phyloP scores from a whole-genome alignment of 2,113 vertebrate species.

The Gallinago jamesoni region DNA sequence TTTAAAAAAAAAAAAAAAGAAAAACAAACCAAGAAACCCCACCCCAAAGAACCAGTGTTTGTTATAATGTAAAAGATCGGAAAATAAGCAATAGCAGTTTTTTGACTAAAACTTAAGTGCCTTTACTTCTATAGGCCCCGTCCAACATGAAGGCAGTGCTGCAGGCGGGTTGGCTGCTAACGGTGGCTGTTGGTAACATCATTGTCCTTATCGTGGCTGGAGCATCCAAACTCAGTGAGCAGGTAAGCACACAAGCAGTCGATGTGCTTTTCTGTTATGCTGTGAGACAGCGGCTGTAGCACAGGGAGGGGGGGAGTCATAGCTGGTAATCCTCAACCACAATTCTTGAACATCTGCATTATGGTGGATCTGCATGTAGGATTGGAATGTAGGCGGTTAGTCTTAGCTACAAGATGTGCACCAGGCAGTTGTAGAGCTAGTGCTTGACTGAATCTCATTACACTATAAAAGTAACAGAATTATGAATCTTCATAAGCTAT shows the following conservation, averaged over 20 bases:
- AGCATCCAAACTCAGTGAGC: constrained; percentile 75
- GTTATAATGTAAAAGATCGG: not conserved
- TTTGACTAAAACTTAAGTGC: not conserved
- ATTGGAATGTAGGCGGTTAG: not conserved
- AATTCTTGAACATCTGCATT: not conserved
- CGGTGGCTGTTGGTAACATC: constrained; percentile 90
- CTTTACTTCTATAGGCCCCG: constrained; percentile 81
- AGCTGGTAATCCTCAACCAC: not conserved
- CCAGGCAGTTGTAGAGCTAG: not conserved
- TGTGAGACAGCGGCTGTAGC: not conserved
- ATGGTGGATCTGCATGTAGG: not conserved
- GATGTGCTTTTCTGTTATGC: rapidly evolving
- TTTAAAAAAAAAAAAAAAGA: not conserved
- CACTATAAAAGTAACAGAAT: not conserved
- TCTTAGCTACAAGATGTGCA: not conserved
- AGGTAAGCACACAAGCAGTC: constrained; percentile 71
- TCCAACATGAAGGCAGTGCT: constrained; percentile 97
- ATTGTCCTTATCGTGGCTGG: constrained; percentile 93
- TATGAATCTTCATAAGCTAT: not conserved
- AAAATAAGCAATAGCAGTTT: not conserved
- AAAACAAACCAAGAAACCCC: not conserved
- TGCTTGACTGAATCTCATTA: not conserved
- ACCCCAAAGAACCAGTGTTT: not conserved
- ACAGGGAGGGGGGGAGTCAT: not conserved
- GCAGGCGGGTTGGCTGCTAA: constrained; percentile 93